Evolutionary conservation across 1,140 invertebrate species (phyloP).

Genomic region (Lepidurus couesii): DNA sequence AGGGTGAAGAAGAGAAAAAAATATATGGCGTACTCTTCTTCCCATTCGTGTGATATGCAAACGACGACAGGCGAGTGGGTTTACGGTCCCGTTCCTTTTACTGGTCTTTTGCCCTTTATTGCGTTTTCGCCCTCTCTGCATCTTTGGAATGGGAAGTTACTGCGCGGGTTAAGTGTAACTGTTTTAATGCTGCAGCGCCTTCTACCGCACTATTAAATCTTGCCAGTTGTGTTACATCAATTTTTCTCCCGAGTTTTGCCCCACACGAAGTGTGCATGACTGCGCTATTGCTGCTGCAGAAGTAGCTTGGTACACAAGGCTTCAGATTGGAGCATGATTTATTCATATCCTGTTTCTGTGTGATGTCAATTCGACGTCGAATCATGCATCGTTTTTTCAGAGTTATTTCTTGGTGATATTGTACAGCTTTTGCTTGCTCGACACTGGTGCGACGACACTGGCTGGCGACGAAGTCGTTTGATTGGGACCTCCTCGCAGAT

Average conservation of each 20-base stretch:
- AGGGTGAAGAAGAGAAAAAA: no score
- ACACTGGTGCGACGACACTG: not conserved
- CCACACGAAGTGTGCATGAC: not conserved
- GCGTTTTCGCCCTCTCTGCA: not conserved
- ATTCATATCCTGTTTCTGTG: slow-evolving; percentile 19
- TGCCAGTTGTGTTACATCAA: not conserved
- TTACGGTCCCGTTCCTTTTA: not conserved
- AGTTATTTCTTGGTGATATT: not conserved
- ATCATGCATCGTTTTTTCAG: not conserved
- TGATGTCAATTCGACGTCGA: not conserved
- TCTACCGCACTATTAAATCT: not conserved
- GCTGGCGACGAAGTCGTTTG: not conserved
- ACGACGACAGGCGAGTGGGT: not conserved
- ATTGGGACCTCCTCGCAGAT: not conserved
- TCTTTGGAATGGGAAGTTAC: not conserved
- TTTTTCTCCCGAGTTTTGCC: not conserved
- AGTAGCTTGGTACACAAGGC: not conserved
- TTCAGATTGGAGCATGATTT: not conserved
- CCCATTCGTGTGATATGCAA: not conserved
- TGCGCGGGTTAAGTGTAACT: not conserved
- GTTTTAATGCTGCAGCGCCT: not conserved
- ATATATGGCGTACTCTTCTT: not conserved
- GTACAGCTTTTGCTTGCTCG: not conserved
- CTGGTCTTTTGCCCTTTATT: not conserved
- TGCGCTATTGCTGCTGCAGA: not conserved